Conservation (phyloP, 2,797 vertebrate species). For the Eulemur coronatus region DNA sequence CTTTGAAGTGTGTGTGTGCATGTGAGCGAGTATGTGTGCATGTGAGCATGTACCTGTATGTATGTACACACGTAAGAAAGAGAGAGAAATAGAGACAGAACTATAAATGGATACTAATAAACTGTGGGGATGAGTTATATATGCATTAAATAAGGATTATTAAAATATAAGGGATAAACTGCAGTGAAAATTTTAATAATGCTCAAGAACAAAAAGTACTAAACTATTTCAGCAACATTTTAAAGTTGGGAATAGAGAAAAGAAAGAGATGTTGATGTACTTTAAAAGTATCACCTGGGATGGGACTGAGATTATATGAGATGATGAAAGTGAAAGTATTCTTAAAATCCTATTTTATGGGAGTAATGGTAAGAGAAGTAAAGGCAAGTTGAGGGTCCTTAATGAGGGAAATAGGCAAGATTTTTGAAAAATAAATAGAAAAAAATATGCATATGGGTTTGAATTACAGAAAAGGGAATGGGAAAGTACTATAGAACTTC, state of each 20-base stretch:
- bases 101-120: not conserved
- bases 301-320: not conserved
- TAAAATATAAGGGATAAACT: not conserved
- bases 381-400: not conserved
- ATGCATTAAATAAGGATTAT: not conserved
- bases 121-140: not conserved
- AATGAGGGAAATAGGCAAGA: not conserved
- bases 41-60: too few relatives aligned
- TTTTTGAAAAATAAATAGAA: constrained; percentile 1
- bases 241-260: not conserved
- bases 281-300: not conserved
- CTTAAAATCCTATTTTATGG: not conserved
- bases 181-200: not conserved
- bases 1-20: not conserved
- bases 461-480: constrained; percentile 19
- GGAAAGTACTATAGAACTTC: not conserved
- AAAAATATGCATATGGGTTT: not conserved
- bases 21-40: not conserved
- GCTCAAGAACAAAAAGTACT: not conserved
- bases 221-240: constrained; percentile 13
- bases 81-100: not conserved
- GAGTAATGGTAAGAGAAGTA: not conserved
- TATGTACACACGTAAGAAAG: not conserved
- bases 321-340: not conserved
- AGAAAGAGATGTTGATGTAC: not conserved